A percentile compares a stretch with the other conserved stretches of the same genome.
phyloP scores from a whole-genome alignment of 2,888 invertebrate genomes.

The Sarcophaga caerulescens region DNA sequence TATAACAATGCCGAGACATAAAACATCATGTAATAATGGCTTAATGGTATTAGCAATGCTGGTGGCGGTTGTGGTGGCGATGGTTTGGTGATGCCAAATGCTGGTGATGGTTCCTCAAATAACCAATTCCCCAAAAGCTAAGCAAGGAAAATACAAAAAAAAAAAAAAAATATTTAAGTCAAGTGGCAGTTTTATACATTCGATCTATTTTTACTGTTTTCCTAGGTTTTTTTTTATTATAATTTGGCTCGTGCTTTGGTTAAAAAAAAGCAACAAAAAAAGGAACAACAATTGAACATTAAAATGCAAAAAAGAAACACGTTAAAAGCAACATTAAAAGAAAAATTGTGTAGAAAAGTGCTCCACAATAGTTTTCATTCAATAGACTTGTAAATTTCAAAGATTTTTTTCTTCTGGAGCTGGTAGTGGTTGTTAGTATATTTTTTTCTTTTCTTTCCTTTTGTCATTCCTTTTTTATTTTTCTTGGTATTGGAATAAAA shows the following conservation, averaged over 20 bases:
- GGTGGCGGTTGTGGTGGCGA: background rate
- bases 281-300: slow-evolving; percentile 27
- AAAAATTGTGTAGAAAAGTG: slow-evolving; percentile 5
- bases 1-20: slow-evolving; percentile 40
- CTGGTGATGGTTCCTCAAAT: slow-evolving; percentile 37
- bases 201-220: background rate
- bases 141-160: slow-evolving; percentile 1
- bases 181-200: slow-evolving; percentile 53
- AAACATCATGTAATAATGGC: slow-evolving; percentile 68
- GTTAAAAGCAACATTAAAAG: background rate
- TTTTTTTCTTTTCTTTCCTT: background rate
- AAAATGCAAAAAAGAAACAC: slow-evolving; percentile 16
- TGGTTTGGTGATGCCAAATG: background rate
- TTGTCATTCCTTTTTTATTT: slow-evolving; percentile 51
- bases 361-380: slow-evolving; percentile 36
- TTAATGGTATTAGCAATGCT: slow-evolving; percentile 51
- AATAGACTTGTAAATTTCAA: slow-evolving; percentile 52
- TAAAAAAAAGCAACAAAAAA: slow-evolving; percentile 18
- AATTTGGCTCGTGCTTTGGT: slow-evolving; percentile 64
- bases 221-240: slow-evolving; percentile 23
- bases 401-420: slow-evolving; percentile 29
- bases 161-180: slow-evolving; percentile 54
- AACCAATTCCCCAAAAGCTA: background rate
- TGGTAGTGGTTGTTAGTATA: background rate
- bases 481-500: slow-evolving; percentile 1